Percentiles rank a stretch among this genome's conserved stretches.
Evolutionary conservation across 2,797 vertebrate genomes (phyloP).

Genomic region (Brachyalestes nurse): DNA sequence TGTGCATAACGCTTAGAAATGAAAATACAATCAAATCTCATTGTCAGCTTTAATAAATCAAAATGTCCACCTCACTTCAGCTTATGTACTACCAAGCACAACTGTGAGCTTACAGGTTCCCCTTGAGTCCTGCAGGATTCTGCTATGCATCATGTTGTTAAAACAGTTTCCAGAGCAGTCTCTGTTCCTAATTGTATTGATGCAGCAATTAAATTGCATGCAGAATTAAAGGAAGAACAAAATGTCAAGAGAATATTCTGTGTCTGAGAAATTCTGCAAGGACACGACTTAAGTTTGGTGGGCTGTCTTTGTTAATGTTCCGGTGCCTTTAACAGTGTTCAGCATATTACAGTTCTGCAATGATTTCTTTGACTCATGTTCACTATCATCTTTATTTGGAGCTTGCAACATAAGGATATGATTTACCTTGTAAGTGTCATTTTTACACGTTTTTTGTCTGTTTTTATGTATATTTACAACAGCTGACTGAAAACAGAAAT

Average conservation of each 20-base stretch:
- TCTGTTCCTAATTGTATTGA: constrained; percentile 22
- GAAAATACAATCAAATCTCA: constrained; percentile 48
- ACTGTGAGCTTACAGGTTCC: constrained; percentile 30
- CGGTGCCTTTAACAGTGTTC: too few relatives aligned
- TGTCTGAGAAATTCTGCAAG: not conserved
- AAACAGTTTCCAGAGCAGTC: constrained; percentile 23
- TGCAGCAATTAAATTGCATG: not conserved
- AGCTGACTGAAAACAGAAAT: too few relatives aligned
- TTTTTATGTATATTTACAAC: too few relatives aligned
- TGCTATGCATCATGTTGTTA: constrained; percentile 30
- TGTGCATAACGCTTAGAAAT: constrained; percentile 27
- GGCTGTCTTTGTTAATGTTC: too few relatives aligned
- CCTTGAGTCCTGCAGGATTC: constrained; percentile 27
- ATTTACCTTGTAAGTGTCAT: too few relatives aligned
- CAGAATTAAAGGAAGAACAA: not conserved
- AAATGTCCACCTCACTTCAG: constrained; percentile 23
- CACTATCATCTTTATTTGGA: too few relatives aligned
- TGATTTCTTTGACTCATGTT: too few relatives aligned
- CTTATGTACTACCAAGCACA: constrained; percentile 15
- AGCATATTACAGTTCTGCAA: too few relatives aligned
- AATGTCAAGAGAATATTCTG: not conserved
- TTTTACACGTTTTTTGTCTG: too few relatives aligned
- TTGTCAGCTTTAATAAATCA: constrained; percentile 39
- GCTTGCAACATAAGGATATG: too few relatives aligned
- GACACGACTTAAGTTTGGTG: not conserved